phyloP scores from a whole-genome alignment of 2,888 invertebrate genomes.

The Artemia sinica region DNA sequence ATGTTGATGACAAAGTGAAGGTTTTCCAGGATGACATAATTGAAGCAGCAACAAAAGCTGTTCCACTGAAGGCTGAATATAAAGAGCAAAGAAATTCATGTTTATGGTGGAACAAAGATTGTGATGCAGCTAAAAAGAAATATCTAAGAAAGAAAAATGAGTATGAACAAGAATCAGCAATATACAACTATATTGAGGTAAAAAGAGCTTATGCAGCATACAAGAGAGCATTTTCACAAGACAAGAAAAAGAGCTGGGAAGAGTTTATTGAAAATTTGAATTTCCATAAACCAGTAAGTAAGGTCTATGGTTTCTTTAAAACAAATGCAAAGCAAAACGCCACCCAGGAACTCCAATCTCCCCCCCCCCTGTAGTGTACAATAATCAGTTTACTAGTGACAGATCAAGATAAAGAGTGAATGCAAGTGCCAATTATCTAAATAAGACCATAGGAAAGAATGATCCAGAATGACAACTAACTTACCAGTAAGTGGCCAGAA shows the following conservation, averaged over 20 bases:
- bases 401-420: no score
- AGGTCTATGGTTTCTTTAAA: no score
- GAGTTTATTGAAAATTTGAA: slow-evolving; percentile 4
- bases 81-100: no score
- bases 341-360: no score
- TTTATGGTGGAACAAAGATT: background rate
- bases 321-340: no score
- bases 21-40: background rate
- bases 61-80: background rate
- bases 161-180: background rate
- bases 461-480: no score
- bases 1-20: background rate
- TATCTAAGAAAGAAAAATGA: no score
- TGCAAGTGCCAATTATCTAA: no score
- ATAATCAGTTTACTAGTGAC: no score
- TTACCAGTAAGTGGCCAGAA: no score
- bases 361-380: no score
- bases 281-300: background rate
- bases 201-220: background rate
- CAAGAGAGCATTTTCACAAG: background rate
- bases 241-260: background rate
- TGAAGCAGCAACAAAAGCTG: background rate
- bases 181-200: background rate
- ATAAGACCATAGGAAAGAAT: no score
- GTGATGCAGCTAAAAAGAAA: background rate